A percentile compares a stretch with the other conserved stretches of the same genome.
Conservation (phyloP, 2,797 vertebrate species). For the Falco peregrinus region DNA sequence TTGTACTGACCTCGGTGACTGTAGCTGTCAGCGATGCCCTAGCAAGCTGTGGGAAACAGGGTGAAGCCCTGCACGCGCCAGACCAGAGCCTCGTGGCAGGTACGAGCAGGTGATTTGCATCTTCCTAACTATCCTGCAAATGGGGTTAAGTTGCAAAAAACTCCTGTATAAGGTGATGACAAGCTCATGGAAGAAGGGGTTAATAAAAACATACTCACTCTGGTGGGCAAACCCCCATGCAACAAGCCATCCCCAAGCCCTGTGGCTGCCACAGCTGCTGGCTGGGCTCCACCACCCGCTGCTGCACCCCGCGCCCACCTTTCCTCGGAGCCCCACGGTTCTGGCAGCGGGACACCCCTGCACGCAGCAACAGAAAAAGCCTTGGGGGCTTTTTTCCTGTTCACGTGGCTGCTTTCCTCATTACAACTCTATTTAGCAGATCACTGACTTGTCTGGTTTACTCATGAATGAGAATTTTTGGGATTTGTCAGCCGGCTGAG, state of each 20-base stretch:
- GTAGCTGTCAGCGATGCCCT: background rate
- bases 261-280: background rate
- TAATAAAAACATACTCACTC: background rate
- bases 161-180: background rate
- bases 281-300: background rate
- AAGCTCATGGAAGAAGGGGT: background rate
- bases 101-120: background rate
- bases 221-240: background rate
- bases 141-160: background rate
- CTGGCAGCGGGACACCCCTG: background rate
- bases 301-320: background rate
- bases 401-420: background rate
- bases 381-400: background rate
- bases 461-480: background rate
- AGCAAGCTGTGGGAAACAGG: background rate
- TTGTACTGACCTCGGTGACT: rapidly evolving
- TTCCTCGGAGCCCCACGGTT: rapidly evolving
- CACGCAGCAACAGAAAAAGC: rapidly evolving
- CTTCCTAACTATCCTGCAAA: background rate
- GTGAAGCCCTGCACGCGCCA: background rate
- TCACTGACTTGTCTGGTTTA: background rate
- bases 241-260: rapidly evolving
- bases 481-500: background rate
- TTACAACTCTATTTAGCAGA: background rate
- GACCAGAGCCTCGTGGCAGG: background rate